phyloP scores from a whole-genome alignment of 2,888 invertebrate genomes.

The Oligia latruncula region DNA sequence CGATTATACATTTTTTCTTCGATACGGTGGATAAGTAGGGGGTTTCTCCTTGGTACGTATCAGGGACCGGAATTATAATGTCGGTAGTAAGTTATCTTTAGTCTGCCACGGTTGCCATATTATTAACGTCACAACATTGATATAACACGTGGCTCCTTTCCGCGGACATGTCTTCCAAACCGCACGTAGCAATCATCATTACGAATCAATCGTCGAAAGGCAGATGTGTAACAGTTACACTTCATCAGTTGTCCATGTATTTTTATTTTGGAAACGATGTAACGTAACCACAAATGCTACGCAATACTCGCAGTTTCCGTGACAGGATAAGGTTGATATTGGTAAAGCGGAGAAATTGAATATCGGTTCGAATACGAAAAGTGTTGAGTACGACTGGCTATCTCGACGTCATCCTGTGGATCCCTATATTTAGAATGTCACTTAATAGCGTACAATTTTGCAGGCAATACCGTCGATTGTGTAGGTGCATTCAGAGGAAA shows the following conservation, averaged over 20 bases:
- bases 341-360: slow-evolving; percentile 45
- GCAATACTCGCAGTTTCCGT: slow-evolving; percentile 59
- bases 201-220: slow-evolving; percentile 74
- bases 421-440: slow-evolving; percentile 88
- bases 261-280: slow-evolving; percentile 67
- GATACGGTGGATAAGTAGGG: slow-evolving; percentile 69
- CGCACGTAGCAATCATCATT: slow-evolving; percentile 79
- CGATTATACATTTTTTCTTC: slow-evolving; percentile 62
- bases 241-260: slow-evolving; percentile 77
- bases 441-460: slow-evolving; percentile 89
- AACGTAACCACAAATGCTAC: slow-evolving; percentile 14
- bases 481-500: slow-evolving; percentile 88
- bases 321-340: slow-evolving; percentile 62
- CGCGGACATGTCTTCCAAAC: slow-evolving; percentile 79
- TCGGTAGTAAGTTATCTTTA: slow-evolving; percentile 81
- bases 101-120: slow-evolving; percentile 78
- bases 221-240: slow-evolving; percentile 87
- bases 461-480: slow-evolving; percentile 87
- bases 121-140: slow-evolving; percentile 83
- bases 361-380: slow-evolving; percentile 74
- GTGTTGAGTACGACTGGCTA: slow-evolving; percentile 80
- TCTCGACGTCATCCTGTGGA: slow-evolving; percentile 80
- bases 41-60: slow-evolving; percentile 69
- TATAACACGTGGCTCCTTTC: slow-evolving; percentile 80
- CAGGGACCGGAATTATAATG: slow-evolving; percentile 78